Conservation (phyloP, 2,888 invertebrate species). For the Tipula confusa region DNA sequence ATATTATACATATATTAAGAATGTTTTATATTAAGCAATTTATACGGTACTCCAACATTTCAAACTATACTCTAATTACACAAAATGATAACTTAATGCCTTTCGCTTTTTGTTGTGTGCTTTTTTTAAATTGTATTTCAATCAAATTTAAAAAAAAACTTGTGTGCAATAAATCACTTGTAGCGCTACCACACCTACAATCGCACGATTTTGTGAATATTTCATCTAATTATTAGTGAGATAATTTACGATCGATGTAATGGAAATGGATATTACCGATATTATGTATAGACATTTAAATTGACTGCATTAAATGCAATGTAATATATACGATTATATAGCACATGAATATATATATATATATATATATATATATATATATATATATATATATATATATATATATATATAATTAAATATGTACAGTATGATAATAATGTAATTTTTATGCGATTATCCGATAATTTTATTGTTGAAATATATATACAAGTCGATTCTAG, state of each 20-base stretch:
- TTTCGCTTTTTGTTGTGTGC: background rate
- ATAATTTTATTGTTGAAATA: background rate
- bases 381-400: too few relatives aligned
- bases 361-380: too few relatives aligned
- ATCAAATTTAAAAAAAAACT: background rate
- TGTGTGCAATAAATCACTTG: background rate
- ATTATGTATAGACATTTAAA: background rate
- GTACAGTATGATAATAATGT: background rate
- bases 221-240: background rate
- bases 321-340: too few relatives aligned
- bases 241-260: background rate
- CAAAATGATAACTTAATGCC: constrained; percentile 12
- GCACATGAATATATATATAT: too few relatives aligned
- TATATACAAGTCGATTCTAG: too few relatives aligned
- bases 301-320: too few relatives aligned
- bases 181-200: constrained; percentile 1
- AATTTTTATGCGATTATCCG: background rate
- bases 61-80: background rate
- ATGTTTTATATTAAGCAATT: too few relatives aligned
- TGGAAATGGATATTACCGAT: background rate
- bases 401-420: too few relatives aligned
- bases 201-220: background rate
- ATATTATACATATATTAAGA: too few relatives aligned
- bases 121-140: background rate
- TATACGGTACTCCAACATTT: background rate